These are phyloP conservation scores for Acanthornis magna DNA, from an alignment of 2,797 vertebrate species.

Conservation along the genomic window DNA sequence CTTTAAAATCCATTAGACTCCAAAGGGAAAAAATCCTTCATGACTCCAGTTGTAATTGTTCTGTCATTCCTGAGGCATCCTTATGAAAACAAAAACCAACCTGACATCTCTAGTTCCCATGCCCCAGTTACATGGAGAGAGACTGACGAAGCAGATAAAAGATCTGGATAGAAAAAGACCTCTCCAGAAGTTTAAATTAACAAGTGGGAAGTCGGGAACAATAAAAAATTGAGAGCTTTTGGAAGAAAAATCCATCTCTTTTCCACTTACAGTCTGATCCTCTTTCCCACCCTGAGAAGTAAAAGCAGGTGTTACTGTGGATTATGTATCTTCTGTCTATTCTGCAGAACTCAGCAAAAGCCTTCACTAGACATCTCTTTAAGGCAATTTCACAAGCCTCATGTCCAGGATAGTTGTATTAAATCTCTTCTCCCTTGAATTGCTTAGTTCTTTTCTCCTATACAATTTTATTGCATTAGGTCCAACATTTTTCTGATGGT, in stretches of 20 bases:
- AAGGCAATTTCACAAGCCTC: background rate
- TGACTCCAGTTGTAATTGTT: background rate
- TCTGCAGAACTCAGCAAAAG: background rate
- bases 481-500: background rate
- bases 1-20: constrained; percentile 29
- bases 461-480: background rate
- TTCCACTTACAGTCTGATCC: background rate
- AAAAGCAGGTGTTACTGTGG: background rate
- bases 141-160: background rate
- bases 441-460: background rate
- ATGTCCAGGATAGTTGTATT: background rate
- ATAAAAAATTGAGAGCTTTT: background rate
- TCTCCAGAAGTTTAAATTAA: background rate
- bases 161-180: background rate
- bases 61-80: background rate
- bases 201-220: background rate
- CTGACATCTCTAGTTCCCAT: background rate
- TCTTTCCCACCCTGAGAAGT: background rate
- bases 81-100: background rate
- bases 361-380: background rate
- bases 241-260: background rate
- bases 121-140: background rate
- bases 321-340: background rate
- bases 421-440: background rate
- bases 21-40: constrained; percentile 11